phyloP scores from a whole-genome alignment of 2,113 vertebrate genomes.

The Corydoras maculifer region DNA sequence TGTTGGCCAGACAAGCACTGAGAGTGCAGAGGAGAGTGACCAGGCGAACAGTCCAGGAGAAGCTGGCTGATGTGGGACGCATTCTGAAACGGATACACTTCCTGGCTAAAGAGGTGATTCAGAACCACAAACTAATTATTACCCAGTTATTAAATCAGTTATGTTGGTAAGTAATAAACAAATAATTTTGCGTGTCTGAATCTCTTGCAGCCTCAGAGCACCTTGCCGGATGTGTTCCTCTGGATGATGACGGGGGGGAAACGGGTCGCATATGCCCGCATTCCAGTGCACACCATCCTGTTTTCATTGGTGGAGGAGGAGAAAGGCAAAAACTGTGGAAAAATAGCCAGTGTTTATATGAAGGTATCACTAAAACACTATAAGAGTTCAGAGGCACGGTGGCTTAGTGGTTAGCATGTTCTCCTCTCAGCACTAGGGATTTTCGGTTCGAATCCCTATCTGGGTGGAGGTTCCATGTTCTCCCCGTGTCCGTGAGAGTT shows the following conservation, averaged over 20 bases:
- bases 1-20: conserved; percentile 74
- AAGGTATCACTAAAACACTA: conserved; percentile 60
- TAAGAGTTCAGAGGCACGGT: too few species aligned
- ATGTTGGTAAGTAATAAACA: too few species aligned
- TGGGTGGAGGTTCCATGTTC: too few species aligned
- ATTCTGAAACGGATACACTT: conserved; percentile 71
- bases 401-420: too few species aligned
- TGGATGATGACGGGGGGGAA: conserved; percentile 80
- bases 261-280: conserved; percentile 74
- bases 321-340: conserved; percentile 80
- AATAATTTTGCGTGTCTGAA: not conserved
- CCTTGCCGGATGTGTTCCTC: conserved; percentile 81
- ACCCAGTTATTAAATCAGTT: too few species aligned
- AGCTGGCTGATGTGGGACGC: conserved; percentile 63
- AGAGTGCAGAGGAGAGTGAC: conserved; percentile 58
- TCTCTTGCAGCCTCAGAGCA: conserved; percentile 76
- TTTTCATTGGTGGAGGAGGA: conserved; percentile 89
- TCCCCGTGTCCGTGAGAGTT: too few species aligned
- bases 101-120: conserved; percentile 76
- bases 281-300: conserved; percentile 77
- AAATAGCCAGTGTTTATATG: conserved; percentile 79
- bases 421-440: too few species aligned
- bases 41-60: conserved; percentile 64
- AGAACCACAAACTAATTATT: too few species aligned
- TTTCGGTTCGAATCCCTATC: too few species aligned